phyloP scores from a whole-genome alignment of 2,797 vertebrate species.

The Avahi laniger region DNA sequence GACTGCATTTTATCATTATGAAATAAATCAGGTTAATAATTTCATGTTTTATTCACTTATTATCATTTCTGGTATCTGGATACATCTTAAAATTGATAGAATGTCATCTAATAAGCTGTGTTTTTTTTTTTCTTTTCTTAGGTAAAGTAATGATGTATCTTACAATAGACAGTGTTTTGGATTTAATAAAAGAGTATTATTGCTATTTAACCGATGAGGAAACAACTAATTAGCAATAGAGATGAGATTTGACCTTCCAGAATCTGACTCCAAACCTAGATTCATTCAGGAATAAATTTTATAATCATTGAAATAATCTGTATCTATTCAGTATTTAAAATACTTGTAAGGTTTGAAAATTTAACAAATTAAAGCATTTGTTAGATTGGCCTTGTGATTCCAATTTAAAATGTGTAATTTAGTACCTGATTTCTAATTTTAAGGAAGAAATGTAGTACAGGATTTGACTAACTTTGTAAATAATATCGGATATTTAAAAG shows the following conservation, averaged over 20 bases:
- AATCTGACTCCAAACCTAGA: background rate
- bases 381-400: slow-evolving; percentile 2
- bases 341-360: slow-evolving; percentile 48
- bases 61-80: background rate
- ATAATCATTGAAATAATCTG: background rate
- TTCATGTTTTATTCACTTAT: background rate
- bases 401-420: slow-evolving; percentile 25
- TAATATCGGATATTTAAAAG: background rate
- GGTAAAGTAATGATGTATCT: background rate
- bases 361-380: background rate
- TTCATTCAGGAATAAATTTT: slow-evolving; percentile 27
- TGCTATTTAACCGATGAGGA: background rate
- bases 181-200: background rate
- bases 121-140: background rate
- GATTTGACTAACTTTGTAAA: slow-evolving; percentile 5
- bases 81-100: background rate
- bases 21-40: background rate
- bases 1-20: background rate
- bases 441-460: slow-evolving; percentile 15
- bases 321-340: background rate
- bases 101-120: background rate
- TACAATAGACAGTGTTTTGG: background rate
- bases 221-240: background rate
- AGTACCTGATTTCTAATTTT: background rate
- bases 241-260: background rate